Evolutionary conservation across 2,888 invertebrate species (phyloP).

Genomic region (Apeira syringaria): DNA sequence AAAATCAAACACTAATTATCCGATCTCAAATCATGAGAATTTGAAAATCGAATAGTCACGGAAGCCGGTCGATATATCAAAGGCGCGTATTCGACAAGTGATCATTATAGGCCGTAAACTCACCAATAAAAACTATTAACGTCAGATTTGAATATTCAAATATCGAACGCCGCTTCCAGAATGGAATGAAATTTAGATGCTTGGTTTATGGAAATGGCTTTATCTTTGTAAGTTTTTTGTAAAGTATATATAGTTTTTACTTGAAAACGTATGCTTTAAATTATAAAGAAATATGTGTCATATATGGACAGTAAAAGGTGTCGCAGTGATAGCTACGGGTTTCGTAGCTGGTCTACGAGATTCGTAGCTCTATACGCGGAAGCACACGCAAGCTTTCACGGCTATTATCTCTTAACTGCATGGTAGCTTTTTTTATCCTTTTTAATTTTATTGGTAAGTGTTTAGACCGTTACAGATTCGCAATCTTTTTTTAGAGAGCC

Average conservation of each 20-base stretch:
- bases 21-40: slow-evolving; percentile 20
- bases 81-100: slow-evolving; percentile 53
- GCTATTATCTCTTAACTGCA: slow-evolving; percentile 29
- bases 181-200: slow-evolving; percentile 49
- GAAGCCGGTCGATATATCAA: slow-evolving; percentile 48
- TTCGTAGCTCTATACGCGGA: slow-evolving; percentile 63
- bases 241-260: not conserved
- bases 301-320: not conserved
- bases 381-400: slow-evolving; percentile 42
- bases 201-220: slow-evolving; percentile 28
- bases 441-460: slow-evolving; percentile 2
- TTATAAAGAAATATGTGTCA: not conserved
- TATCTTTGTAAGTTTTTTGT: not conserved
- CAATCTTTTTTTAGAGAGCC: slow-evolving; percentile 10
- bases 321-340: slow-evolving; percentile 25
- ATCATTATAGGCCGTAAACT: slow-evolving; percentile 77
- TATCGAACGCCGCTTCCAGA: slow-evolving; percentile 59
- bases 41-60: slow-evolving; percentile 37
- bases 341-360: slow-evolving; percentile 64
- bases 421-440: slow-evolving; percentile 1
- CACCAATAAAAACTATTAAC: slow-evolving; percentile 79
- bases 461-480: slow-evolving; percentile 5
- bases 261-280: not conserved
- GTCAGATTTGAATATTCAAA: slow-evolving; percentile 72
- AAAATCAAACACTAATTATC: slow-evolving; percentile 23